Conservation (phyloP, 2,888 invertebrate species). For the Poecilobothrus nobilitatus region DNA sequence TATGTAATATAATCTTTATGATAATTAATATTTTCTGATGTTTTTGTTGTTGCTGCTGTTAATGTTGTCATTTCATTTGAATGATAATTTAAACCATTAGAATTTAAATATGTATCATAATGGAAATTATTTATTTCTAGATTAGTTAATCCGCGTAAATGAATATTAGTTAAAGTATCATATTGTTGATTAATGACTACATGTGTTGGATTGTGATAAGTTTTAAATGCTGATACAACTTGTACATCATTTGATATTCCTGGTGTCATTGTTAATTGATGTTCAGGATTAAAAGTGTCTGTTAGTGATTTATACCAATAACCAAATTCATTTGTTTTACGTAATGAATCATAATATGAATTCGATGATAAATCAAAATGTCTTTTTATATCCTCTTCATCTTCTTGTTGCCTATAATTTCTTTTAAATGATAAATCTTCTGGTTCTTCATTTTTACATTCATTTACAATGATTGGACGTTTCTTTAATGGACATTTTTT, state of each 20-base stretch:
- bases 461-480: conserved; percentile 68
- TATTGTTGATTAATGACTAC: conserved; percentile 20
- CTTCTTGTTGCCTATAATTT: conserved; percentile 11
- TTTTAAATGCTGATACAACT: conserved; percentile 24
- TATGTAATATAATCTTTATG: conserved; percentile 25
- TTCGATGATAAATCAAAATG: conserved; percentile 31
- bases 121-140: conserved; percentile 16
- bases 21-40: conserved; percentile 17
- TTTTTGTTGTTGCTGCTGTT: conserved; percentile 28
- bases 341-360: conserved; percentile 21
- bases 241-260: conserved; percentile 18
- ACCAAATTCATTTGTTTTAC: neutral
- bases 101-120: conserved; percentile 28
- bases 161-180: conserved; percentile 33
- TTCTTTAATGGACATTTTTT: conserved; percentile 87
- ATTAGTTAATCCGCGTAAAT: conserved; percentile 35
- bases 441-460: conserved; percentile 40
- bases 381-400: conserved; percentile 12
- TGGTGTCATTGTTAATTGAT: conserved; percentile 17
- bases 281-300: neutral
- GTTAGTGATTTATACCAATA: neutral
- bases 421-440: conserved; percentile 38
- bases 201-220: conserved; percentile 28
- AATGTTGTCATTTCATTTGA: conserved; percentile 24
- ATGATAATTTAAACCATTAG: conserved; percentile 3